Evolutionary conservation across 30 jellyfish, hydroid and myxozoan genomes (phyloP), one percentile per base, ranked within the genome.

Genomic region (Rhopilema esculentum): DNA sequence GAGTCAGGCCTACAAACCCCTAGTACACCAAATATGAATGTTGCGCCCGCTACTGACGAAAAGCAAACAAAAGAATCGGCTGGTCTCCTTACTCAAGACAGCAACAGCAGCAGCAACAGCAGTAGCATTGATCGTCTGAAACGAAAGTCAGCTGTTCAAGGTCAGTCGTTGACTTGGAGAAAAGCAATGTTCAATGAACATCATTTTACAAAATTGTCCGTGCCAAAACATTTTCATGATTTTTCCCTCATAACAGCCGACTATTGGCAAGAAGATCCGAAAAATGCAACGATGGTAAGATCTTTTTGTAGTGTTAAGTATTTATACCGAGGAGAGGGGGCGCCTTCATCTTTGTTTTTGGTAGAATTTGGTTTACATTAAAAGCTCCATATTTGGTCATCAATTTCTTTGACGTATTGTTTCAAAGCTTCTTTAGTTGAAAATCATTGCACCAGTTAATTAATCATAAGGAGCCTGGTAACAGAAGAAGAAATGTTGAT

Each of bases 121-220:
- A 67, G n/a, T 40, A 85, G 84, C 74, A 66, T 53, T 8, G 83
- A 66, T 32, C 85, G 84, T 50, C 33, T 66, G 0, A 80, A 80
- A 30, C 49, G 33, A 64, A 61, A 61, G 75, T 20, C 88, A 0
- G 72, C 61, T 0, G 63, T 79, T 62, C 71, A 75, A n/a, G 49
- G 62, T 18, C 28, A 18, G n/a, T 82, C 88, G n/a, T 25, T 87
- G 27, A 50, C 88, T 1, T 85, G 94, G 94, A 70, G 94, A 63
- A 71, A 85, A 48, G 84, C 83, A 26, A 65, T 85, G 62, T 61
- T 85, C 50, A 78, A 29, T 1, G 86, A 75, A 21, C 85, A 85
- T 66, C 63, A 20, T 17, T 40, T 16, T 1, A 8, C 51, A 23
- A 70, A 76, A 21, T 82, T 72, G 30, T 4, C 31, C 18, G 20